Conservation (phyloP, 2,888 invertebrate genomes). For the Drosophila subquinaria region DNA sequence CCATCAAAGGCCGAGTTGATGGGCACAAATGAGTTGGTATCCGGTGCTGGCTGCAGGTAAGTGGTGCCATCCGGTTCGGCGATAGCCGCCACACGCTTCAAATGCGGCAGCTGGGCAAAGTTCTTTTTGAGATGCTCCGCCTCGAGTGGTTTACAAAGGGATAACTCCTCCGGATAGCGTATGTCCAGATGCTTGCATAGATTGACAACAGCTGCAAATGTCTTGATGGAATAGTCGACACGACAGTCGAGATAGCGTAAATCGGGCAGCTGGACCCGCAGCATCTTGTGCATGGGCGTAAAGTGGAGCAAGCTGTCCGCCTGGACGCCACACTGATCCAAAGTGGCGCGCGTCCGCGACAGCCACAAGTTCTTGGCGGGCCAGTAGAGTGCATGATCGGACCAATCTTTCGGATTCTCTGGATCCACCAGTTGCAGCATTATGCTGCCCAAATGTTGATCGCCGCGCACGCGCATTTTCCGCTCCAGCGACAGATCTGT, state of each 20-base stretch:
- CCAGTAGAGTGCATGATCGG: constrained; percentile 99
- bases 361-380: constrained; percentile 98
- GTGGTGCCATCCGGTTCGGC: constrained; percentile 84
- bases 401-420: constrained; percentile 99
- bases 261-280: constrained; percentile 96
- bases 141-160: constrained; percentile 95
- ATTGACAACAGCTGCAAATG: constrained; percentile 96
- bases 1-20: constrained; percentile 90
- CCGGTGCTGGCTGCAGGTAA: constrained; percentile 87
- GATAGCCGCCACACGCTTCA: constrained; percentile 85
- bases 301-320: constrained; percentile 97
- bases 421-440: constrained; percentile 98
- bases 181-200: constrained; percentile 97
- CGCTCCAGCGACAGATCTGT: constrained; percentile 96
- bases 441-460: constrained; percentile 98
- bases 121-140: constrained; percentile 94
- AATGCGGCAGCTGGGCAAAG: constrained; percentile 89
- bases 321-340: constrained; percentile 98
- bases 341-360: constrained; percentile 97
- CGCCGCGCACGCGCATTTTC: constrained; percentile 96
- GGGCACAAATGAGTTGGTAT: constrained; percentile 95
- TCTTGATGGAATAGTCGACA: constrained; percentile 98
- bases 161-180: constrained; percentile 98
- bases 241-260: constrained; percentile 95
- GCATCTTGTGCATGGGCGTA: constrained; percentile 98